Evolutionary conservation across 2,888 invertebrate species (phyloP).

Genomic region (Tenthredo mesomela): DNA sequence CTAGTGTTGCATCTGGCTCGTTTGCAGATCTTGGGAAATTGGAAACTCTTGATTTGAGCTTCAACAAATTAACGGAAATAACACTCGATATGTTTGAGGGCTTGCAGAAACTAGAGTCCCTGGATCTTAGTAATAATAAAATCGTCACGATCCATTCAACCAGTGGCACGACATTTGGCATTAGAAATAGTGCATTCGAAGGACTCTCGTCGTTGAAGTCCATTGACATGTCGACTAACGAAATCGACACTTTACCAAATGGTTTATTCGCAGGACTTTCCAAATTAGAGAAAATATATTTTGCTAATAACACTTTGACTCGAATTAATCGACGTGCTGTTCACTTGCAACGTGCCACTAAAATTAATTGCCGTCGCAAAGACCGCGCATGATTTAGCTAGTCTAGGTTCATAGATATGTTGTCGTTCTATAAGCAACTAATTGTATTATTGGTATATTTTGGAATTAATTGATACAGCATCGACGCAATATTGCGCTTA

Average conservation of each 20-base stretch:
- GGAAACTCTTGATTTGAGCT: constrained; percentile 51
- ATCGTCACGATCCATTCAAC: background rate
- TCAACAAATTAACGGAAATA: background rate
- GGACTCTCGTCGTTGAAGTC: background rate
- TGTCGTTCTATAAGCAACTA: no score
- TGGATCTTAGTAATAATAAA: constrained; percentile 57
- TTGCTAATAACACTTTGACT: constrained; percentile 7
- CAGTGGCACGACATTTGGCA: background rate
- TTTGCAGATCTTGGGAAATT: background rate
- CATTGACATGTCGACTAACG: background rate
- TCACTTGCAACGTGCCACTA: background rate
- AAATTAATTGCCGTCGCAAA: background rate
- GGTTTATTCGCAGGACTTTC: background rate
- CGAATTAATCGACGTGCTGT: background rate
- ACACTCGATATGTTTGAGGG: background rate
- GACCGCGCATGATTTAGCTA: no score
- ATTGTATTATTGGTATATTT: no score
- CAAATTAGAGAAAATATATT: background rate
- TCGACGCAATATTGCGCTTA: no score
- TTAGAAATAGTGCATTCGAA: background rate
- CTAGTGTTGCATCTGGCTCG: background rate
- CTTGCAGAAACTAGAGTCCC: constrained; percentile 65
- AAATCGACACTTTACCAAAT: background rate
- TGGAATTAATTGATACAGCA: no score
- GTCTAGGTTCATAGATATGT: no score